These are phyloP conservation scores for Drosophila tropicalis DNA, from an alignment of 1,140 invertebrate species.

Conservation along the genomic window DNA sequence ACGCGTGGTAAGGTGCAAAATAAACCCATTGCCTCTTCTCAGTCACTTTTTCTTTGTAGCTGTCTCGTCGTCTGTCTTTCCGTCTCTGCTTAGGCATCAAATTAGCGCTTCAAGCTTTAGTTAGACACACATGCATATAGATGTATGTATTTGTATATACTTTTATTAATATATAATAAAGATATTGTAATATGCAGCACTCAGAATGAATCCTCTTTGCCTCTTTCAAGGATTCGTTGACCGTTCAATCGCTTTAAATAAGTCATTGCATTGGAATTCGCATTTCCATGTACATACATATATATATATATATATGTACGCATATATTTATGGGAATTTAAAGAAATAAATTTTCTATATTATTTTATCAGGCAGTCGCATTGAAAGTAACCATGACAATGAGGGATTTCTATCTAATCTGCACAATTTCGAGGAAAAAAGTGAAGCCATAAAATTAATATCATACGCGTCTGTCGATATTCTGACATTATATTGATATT, in stretches of 20 bases:
- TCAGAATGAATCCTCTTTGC: not conserved
- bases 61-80: not conserved
- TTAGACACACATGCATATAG: not conserved
- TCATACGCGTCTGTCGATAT: too few relatives aligned
- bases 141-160: too few relatives aligned
- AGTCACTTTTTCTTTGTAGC: constrained; percentile 13
- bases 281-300: too few relatives aligned
- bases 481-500: too few relatives aligned
- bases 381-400: too few relatives aligned
- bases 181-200: not conserved
- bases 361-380: too few relatives aligned
- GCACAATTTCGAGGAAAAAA: too few relatives aligned
- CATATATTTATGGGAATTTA: too few relatives aligned
- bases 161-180: not conserved
- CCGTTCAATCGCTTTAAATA: not conserved
- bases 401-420: too few relatives aligned
- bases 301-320: too few relatives aligned
- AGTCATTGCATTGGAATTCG: not conserved
- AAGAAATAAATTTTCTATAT: too few relatives aligned
- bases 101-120: not conserved
- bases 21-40: constrained; percentile 36
- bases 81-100: not conserved
- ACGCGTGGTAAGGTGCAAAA: constrained; percentile 57
- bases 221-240: not conserved
- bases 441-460: too few relatives aligned